These are phyloP conservation scores for Heterotilapia buettikoferi DNA, from an alignment of 2,113 vertebrate genomes.

Conservation along the genomic window DNA sequence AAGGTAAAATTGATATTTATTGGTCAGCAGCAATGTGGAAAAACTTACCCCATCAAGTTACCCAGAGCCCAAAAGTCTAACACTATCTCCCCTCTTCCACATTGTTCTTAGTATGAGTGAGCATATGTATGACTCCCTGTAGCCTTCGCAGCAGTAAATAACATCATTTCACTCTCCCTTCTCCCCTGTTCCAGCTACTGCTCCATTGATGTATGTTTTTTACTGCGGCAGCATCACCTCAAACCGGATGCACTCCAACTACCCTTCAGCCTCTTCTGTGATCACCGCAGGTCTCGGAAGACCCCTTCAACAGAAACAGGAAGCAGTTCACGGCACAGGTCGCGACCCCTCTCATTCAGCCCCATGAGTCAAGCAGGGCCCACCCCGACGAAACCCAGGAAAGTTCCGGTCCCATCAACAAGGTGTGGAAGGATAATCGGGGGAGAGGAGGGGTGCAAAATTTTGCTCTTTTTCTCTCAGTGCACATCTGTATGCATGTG, in stretches of 20 bases:
- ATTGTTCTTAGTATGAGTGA: conserved; percentile 65
- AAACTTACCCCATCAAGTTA: background rate
- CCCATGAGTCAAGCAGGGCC: conserved; percentile 68
- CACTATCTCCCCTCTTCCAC: background rate
- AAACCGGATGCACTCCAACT: conserved; percentile 38
- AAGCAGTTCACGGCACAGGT: conserved; percentile 65
- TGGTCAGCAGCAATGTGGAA: background rate
- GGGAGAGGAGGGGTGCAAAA: background rate
- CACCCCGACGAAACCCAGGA: conserved; percentile 69
- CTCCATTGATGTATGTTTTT: conserved; percentile 57
- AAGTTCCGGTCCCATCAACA: conserved; percentile 70
- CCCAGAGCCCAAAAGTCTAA: background rate
- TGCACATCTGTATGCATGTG: conserved; percentile 33
- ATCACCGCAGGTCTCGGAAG: conserved; percentile 56
- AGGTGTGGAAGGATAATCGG: conserved; percentile 62
- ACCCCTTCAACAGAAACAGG: conserved; percentile 67
- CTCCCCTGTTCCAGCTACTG: conserved; percentile 41
- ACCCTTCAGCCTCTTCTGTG: conserved; percentile 35
- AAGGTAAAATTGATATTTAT: background rate
- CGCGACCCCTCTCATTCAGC: conserved; percentile 61
- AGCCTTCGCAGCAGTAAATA: conserved; percentile 47
- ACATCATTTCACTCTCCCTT: background rate
- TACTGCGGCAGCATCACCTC: conserved; percentile 25
- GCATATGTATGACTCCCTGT: conserved; percentile 12
- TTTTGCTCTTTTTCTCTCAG: background rate